Conservation (phyloP, 2,797 vertebrate genomes). For the Labeo calbasu region DNA sequence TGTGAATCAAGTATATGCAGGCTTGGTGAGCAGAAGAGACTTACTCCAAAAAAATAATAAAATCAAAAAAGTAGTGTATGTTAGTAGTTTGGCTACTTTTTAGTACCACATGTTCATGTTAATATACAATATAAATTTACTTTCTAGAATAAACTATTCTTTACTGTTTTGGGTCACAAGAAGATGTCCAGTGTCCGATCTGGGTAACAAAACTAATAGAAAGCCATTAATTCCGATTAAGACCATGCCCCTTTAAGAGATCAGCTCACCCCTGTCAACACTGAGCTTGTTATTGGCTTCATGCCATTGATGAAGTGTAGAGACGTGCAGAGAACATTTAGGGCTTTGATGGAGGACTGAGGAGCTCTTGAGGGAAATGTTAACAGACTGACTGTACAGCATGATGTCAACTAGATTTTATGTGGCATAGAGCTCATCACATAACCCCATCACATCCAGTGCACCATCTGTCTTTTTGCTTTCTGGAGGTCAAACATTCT, state of each 20-base stretch:
- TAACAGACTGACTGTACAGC: slow-evolving; percentile 51
- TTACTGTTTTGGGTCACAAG: neutral
- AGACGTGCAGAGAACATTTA: slow-evolving; percentile 44
- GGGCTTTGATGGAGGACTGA: slow-evolving; percentile 38
- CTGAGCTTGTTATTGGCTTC: slow-evolving; percentile 40
- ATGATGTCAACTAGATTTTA: slow-evolving; percentile 50
- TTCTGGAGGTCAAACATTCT: slow-evolving; percentile 47
- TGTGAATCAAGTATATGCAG: no score
- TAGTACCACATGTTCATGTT: neutral
- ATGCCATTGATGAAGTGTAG: slow-evolving; percentile 50
- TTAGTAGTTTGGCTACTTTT: neutral
- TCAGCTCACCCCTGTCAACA: slow-evolving; percentile 18
- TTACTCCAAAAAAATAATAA: no score
- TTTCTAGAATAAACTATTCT: neutral
- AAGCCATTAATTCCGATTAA: neutral
- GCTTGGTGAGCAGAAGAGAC: no score
- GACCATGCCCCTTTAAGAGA: slow-evolving; percentile 24
- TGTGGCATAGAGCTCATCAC: slow-evolving; percentile 50
- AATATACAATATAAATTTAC: neutral
- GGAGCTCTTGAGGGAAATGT: slow-evolving; percentile 46
- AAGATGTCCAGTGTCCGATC: neutral
- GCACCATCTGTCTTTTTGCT: slow-evolving; percentile 52
- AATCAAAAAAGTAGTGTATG: no score
- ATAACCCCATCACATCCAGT: slow-evolving; percentile 47
- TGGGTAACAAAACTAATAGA: neutral